Evolutionary conservation across 2,797 vertebrate genomes (phyloP).

Genomic region (Glyptemys insculpta): DNA sequence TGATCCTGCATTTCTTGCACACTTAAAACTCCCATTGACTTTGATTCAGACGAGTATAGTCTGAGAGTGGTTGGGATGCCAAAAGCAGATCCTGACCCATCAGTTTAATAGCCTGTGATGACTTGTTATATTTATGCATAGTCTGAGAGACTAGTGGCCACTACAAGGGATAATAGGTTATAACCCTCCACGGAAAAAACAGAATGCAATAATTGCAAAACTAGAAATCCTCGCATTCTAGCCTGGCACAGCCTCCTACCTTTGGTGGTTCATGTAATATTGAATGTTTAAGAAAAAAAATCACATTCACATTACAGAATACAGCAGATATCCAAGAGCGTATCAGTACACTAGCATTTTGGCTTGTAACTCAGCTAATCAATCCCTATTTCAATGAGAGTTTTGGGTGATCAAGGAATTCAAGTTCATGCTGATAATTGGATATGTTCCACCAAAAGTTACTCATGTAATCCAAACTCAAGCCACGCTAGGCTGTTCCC

Average conservation of each 20-base stretch:
- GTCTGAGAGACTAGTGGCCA: accelerated
- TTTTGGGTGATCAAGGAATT: background rate
- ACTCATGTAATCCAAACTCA: background rate
- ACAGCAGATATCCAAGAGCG: too few relatives aligned
- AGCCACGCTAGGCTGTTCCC: background rate
- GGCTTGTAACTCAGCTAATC: background rate
- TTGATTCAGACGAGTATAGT: accelerated
- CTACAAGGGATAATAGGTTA: background rate
- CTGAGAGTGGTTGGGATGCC: accelerated
- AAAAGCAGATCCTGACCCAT: accelerated
- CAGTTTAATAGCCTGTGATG: accelerated
- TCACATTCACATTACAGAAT: background rate
- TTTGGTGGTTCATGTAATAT: too few relatives aligned
- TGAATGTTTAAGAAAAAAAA: background rate
- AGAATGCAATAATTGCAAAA: accelerated
- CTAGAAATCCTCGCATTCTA: background rate
- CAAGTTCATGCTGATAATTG: background rate
- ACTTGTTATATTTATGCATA: accelerated
- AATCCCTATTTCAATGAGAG: background rate
- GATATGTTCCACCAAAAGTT: background rate
- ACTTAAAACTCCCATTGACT: accelerated
- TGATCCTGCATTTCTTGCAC: accelerated
- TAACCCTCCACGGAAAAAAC: background rate
- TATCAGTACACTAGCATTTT: background rate
- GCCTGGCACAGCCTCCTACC: accelerated